These are phyloP conservation scores for Smittia sp. DNA, from an alignment of 2,888 invertebrate species.

Conservation along the genomic window DNA sequence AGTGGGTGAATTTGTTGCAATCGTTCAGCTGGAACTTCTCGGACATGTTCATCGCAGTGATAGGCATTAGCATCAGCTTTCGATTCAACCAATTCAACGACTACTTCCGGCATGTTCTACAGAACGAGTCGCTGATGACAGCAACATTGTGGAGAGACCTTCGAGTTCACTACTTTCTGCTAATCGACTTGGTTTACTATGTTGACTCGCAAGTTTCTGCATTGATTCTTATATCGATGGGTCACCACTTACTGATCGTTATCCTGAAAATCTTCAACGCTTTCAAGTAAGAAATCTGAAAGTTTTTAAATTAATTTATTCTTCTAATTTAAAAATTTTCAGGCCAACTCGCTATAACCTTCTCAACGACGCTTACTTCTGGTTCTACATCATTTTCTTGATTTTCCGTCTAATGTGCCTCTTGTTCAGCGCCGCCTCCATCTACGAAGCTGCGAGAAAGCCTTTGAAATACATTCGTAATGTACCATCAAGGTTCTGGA, in stretches of 20 bases:
- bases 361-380: slow-evolving; percentile 16
- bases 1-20: slow-evolving; percentile 24
- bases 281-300: slow-evolving; percentile 9
- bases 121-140: slow-evolving; percentile 44
- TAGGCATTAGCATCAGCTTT: not conserved
- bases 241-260: slow-evolving; percentile 49
- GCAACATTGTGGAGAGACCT: slow-evolving; percentile 53
- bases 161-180: slow-evolving; percentile 52
- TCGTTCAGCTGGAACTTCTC: slow-evolving; percentile 23
- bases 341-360: not conserved
- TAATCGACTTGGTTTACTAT: slow-evolving; percentile 50
- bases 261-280: slow-evolving; percentile 23
- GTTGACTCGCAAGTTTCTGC: slow-evolving; percentile 51
- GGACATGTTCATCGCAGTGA: slow-evolving; percentile 1
- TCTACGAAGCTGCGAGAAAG: not conserved
- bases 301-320: not conserved
- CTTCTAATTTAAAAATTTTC: too few species aligned
- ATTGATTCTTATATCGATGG: slow-evolving; percentile 53
- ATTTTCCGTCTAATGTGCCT: not conserved
- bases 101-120: slow-evolving; percentile 25
- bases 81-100: slow-evolving; percentile 29
- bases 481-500: not conserved
- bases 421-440: not conserved
- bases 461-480: not conserved
- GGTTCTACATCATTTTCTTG: slow-evolving; percentile 8